Conservation (phyloP, 2,888 invertebrate species). For the Torymus texanus region DNA sequence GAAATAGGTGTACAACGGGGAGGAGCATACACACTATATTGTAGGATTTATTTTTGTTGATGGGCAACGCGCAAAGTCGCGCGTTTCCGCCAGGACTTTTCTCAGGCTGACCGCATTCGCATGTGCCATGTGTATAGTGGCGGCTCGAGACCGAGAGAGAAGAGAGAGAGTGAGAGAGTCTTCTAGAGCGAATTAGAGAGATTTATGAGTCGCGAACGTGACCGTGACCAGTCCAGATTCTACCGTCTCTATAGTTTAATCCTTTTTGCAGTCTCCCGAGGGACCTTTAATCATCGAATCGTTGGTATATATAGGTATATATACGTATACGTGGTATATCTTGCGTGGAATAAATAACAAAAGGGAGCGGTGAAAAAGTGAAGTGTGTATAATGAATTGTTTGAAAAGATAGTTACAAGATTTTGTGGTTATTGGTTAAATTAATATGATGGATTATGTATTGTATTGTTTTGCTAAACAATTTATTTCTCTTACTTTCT, state of each 20-base stretch:
- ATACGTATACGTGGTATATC: not conserved
- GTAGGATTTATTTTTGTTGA: conserved; percentile 34
- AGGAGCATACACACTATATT: conserved; percentile 14
- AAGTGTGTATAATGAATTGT: too few relatives aligned
- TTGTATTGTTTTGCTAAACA: too few relatives aligned
- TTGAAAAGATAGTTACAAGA: too few relatives aligned
- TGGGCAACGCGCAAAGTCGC: not conserved
- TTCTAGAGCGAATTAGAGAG: conserved; percentile 67
- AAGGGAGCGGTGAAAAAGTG: too few relatives aligned
- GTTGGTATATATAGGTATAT: not conserved
- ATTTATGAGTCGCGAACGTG: conserved; percentile 68
- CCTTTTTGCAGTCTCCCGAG: conserved; percentile 39
- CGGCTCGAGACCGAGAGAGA: conserved; percentile 36
- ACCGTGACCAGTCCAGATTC: conserved; percentile 61
- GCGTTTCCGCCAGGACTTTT: conserved; percentile 37
- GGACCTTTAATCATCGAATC: conserved; percentile 54
- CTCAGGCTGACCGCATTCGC: conserved; percentile 43
- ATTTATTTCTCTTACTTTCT: too few relatives aligned
- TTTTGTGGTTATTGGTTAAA: too few relatives aligned
- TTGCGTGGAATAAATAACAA: conserved; percentile 23
- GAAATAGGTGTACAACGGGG: not conserved
- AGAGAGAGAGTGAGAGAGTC: too few relatives aligned
- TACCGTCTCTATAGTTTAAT: conserved; percentile 53
- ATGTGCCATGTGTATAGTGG: conserved; percentile 11
- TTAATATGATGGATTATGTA: too few relatives aligned